These are phyloP conservation scores for Nibea albiflora DNA, from an alignment of 2,113 vertebrate species.

Conservation along the genomic window DNA sequence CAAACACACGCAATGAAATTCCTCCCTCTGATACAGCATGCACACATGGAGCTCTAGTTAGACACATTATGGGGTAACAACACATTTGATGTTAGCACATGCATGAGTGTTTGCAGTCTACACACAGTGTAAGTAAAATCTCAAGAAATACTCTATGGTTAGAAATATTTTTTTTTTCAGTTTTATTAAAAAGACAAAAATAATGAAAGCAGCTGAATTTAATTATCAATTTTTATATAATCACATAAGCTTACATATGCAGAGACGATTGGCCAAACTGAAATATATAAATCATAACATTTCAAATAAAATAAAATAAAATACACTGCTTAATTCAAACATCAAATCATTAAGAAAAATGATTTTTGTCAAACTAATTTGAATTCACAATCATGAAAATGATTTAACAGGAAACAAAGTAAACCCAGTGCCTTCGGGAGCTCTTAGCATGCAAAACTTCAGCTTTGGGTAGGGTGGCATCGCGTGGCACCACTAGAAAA, in stretches of 20 bases:
- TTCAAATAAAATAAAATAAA: slow-evolving; percentile 42
- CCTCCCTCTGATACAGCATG: background rate
- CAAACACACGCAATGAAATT: slow-evolving; percentile 10
- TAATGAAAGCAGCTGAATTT: slow-evolving; percentile 63
- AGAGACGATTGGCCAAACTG: slow-evolving; percentile 46
- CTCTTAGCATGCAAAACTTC: slow-evolving; percentile 55
- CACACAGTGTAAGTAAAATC: slow-evolving; percentile 7
- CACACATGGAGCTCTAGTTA: background rate
- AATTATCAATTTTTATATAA: slow-evolving; percentile 46
- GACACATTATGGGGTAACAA: background rate
- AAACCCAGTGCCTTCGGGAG: slow-evolving; percentile 24
- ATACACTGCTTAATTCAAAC: slow-evolving; percentile 10
- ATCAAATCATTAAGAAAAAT: slow-evolving; percentile 22
- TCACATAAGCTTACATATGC: slow-evolving; percentile 43
- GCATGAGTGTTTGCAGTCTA: slow-evolving; percentile 7
- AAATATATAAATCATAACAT: slow-evolving; percentile 37
- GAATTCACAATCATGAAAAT: slow-evolving; percentile 30
- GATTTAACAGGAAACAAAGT: slow-evolving; percentile 35
- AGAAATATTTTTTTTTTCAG: slow-evolving; percentile 28
- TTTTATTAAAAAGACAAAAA: slow-evolving; percentile 74
- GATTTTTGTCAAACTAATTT: slow-evolving; percentile 3
- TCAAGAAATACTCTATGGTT: background rate
- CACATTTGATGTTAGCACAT: background rate
- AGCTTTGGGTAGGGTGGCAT: slow-evolving; percentile 35
- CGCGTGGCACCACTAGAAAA: slow-evolving; percentile 40